phyloP scores from a whole-genome alignment of 2,113 vertebrate genomes.

The Thoracochromis brauschi region DNA sequence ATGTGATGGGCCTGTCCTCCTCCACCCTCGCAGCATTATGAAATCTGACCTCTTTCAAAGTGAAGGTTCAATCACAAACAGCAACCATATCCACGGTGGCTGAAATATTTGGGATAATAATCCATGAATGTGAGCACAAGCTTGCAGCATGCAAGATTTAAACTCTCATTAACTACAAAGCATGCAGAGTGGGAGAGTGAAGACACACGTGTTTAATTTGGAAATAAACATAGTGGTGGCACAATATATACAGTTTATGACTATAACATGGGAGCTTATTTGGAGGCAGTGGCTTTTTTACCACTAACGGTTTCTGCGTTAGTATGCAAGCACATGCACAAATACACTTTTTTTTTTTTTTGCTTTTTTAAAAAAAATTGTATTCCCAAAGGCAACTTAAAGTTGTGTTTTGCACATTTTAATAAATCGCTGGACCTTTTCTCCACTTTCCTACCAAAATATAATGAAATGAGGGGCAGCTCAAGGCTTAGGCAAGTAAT shows the following conservation, averaged over 20 bases:
- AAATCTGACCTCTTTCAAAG: not conserved
- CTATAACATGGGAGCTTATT: not conserved
- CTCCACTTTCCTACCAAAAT: not conserved
- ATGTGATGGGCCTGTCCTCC: not conserved
- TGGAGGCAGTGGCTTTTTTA: not conserved
- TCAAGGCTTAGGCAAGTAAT: not conserved
- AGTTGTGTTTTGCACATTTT: not conserved
- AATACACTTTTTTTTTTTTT: not conserved
- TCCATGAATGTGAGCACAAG: not conserved
- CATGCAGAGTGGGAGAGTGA: not conserved
- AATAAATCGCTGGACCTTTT: not conserved
- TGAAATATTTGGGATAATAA: not conserved
- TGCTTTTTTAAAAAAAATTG: rapidly evolving
- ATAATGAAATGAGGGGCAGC: not conserved
- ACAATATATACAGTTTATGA: not conserved
- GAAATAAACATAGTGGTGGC: not conserved
- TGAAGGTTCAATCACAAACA: not conserved
- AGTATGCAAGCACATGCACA: not conserved
- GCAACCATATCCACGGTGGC: not conserved
- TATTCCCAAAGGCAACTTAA: not conserved
- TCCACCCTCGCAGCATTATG: not conserved
- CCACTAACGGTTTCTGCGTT: not conserved
- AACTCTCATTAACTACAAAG: not conserved
- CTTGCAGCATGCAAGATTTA: not conserved
- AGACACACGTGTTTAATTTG: not conserved